Conservation (phyloP, 2,888 invertebrate species). For the Andrena minutula region DNA sequence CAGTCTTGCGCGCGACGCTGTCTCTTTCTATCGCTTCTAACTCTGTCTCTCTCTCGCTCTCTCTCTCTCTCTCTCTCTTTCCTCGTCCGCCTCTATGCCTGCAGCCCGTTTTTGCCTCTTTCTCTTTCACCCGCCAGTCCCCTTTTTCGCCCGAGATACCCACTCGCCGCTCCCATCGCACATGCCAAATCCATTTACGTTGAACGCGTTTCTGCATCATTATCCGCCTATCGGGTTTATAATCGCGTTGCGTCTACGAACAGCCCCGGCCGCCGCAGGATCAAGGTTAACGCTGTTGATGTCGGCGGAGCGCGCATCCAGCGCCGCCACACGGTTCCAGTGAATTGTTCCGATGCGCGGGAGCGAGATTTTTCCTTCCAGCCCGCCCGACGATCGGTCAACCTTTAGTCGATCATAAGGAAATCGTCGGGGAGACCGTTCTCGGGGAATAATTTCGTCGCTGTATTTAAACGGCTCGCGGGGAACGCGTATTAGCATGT, state of each 20-base stretch:
- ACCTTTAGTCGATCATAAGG: neutral
- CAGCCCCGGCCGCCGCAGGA: conserved; percentile 34
- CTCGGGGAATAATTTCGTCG: too few species aligned
- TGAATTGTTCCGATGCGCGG: neutral
- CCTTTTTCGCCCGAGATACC: conserved; percentile 43
- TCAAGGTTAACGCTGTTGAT: conserved; percentile 58
- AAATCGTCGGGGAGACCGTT: too few species aligned
- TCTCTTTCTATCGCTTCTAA: neutral
- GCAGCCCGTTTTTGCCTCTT: conserved; percentile 21
- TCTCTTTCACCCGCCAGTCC: conserved; percentile 22
- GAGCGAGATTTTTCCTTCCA: neutral
- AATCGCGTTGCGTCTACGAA: conserved; percentile 48
- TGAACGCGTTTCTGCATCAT: conserved; percentile 46
- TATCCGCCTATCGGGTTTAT: conserved; percentile 48
- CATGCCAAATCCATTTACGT: conserved; percentile 57
- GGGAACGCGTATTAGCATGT: too few species aligned
- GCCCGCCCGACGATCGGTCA: neutral
- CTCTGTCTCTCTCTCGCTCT: neutral
- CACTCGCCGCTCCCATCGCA: conserved; percentile 53
- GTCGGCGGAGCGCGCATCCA: conserved; percentile 9
- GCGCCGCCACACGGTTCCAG: conserved; percentile 15
- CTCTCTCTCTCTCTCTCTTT: neutral
- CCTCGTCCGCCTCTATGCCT: neutral
- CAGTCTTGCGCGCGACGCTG: neutral
- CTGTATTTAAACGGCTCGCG: too few species aligned